A percentile compares a stretch with the other conserved stretches of the same genome.
Evolutionary conservation across 2,797 vertebrate species (phyloP).

Genomic region (Microctenopoma stevenorrisi): DNA sequence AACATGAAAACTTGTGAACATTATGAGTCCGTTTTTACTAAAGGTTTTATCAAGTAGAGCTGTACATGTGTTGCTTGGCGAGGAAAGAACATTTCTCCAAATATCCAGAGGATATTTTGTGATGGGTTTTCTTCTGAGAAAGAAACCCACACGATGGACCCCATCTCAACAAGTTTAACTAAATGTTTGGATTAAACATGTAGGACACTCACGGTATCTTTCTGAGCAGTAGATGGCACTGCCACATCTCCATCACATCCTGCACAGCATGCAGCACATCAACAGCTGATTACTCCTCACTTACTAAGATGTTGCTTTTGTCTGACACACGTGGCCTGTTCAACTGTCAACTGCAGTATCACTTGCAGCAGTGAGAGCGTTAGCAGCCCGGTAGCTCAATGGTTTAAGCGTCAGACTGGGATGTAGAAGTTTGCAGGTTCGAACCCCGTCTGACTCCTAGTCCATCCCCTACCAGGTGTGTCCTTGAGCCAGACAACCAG

Average conservation of each 20-base stretch:
- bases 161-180: not conserved
- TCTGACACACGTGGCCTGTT: conserved; percentile 7
- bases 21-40: conserved; percentile 34
- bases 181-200: not conserved
- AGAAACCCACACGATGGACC: too few species aligned
- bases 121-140: too few species aligned
- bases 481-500: too few species aligned
- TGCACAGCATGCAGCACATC: conserved; percentile 6
- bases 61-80: conserved; percentile 4
- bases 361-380: conserved; percentile 30
- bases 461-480: too few species aligned
- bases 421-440: too few species aligned
- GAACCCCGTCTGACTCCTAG: too few species aligned
- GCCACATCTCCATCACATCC: conserved; percentile 51
- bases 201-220: conserved; percentile 9
- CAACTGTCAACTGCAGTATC: conserved; percentile 20
- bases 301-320: not conserved
- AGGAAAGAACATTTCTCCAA: not conserved
- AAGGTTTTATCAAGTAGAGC: conserved; percentile 10
- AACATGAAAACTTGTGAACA: conserved; percentile 35
- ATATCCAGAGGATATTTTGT: too few species aligned
- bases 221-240: conserved; percentile 77
- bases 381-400: too few species aligned
- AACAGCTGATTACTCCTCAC: conserved; percentile 25
- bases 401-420: too few species aligned